phyloP scores from a whole-genome alignment of 2,797 vertebrate species.

The Graptemys geographica region DNA sequence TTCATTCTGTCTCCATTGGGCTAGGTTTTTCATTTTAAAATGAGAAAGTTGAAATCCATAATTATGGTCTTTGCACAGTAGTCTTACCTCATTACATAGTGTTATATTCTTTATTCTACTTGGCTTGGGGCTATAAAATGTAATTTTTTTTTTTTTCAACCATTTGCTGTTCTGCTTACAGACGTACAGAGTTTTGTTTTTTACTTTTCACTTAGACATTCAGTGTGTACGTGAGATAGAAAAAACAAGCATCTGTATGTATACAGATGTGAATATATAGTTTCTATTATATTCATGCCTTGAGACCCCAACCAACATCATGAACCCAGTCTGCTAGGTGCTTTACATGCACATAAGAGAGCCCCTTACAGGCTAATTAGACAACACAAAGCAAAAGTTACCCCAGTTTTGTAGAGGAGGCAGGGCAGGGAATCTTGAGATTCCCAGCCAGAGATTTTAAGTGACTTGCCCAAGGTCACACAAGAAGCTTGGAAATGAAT shows the following conservation, averaged over 20 bases:
- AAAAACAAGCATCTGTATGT: not conserved
- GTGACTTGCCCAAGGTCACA: conserved; percentile 54
- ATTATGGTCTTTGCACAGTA: not conserved
- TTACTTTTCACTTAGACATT: not conserved
- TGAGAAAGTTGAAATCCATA: not conserved
- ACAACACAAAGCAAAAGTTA: not conserved
- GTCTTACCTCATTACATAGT: not conserved
- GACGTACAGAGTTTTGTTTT: not conserved
- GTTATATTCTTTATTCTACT: not conserved
- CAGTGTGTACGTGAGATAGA: not conserved
- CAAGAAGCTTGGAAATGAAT: conserved; percentile 53
- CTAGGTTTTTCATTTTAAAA: not conserved
- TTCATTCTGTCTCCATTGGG: not conserved
- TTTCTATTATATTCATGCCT: not conserved
- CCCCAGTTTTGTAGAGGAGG: not conserved
- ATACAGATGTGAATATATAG: not conserved
- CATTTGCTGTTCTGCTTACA: not conserved
- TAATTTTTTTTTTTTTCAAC: not conserved
- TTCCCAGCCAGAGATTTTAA: not conserved
- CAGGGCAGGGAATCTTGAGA: not conserved
- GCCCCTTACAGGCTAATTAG: not conserved
- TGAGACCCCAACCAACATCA: not conserved
- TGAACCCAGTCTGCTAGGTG: not conserved
- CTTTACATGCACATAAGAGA: not conserved
- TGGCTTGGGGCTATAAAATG: not conserved